These are phyloP conservation scores for Odobenus rosmarus DNA, from an alignment of 2,113 vertebrate genomes.

Conservation along the genomic window DNA sequence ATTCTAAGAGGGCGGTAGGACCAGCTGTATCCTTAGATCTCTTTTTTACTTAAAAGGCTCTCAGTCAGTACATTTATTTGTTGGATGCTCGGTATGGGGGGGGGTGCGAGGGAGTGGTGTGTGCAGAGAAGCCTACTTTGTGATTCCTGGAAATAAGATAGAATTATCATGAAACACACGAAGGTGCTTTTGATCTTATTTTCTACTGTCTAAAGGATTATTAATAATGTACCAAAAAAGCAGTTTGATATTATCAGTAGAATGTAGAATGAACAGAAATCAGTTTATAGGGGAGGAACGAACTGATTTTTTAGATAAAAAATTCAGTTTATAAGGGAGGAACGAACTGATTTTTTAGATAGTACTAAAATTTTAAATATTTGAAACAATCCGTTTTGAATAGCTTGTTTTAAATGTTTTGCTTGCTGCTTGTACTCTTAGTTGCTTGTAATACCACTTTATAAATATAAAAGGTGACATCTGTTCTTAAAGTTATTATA, in stretches of 20 bases:
- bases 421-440: background rate
- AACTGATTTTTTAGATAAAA: background rate
- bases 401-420: slow-evolving; percentile 5
- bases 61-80: background rate
- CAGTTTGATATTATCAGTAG: background rate
- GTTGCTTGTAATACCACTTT: background rate
- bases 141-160: background rate
- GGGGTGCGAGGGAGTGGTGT: background rate
- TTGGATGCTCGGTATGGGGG: background rate
- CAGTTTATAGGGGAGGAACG: background rate
- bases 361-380: background rate
- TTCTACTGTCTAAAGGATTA: background rate
- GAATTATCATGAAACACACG: background rate
- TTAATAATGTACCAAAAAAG: background rate
- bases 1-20: background rate
- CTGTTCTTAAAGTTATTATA: background rate
- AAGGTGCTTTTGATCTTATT: background rate
- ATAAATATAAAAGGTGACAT: background rate
- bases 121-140: background rate
- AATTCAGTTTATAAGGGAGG: background rate
- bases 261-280: background rate
- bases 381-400: slow-evolving; percentile 31
- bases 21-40: background rate
- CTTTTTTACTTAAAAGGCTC: background rate
- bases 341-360: background rate